A percentile compares a stretch with the other conserved stretches of the same genome.
phyloP scores from a whole-genome alignment of 2,113 vertebrate species.

The Onychostruthus taczanowskii region DNA sequence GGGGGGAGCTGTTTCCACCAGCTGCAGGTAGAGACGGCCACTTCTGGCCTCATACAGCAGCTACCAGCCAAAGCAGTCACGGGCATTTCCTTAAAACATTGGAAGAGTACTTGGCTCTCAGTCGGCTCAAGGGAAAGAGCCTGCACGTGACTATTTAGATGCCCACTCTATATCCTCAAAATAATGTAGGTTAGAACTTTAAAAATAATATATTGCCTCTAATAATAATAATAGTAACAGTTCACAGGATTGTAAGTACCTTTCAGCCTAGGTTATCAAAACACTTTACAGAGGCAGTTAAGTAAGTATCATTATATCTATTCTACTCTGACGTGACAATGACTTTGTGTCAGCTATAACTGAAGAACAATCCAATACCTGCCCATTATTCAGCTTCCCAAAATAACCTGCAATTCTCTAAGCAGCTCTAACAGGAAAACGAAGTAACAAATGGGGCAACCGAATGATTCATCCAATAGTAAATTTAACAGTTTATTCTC shows the following conservation, averaged over 20 bases:
- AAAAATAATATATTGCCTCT: background rate
- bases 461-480: background rate
- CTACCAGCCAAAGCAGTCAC: background rate
- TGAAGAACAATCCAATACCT: constrained; percentile 49
- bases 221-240: constrained; percentile 38
- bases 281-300: constrained; percentile 42
- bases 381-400: constrained; percentile 42
- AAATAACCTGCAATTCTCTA: constrained; percentile 50
- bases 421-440: constrained; percentile 14
- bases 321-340: constrained; percentile 25
- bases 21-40: background rate
- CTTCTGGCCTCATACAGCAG: background rate
- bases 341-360: constrained; percentile 50
- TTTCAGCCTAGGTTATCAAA: constrained; percentile 48
- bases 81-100: background rate
- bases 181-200: constrained; percentile 3
- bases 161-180: background rate
- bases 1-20: background rate
- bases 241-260: constrained; percentile 2
- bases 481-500: background rate
- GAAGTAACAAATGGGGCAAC: background rate
- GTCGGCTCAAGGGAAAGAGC: background rate
- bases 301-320: constrained; percentile 36
- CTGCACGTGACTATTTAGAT: background rate
- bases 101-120: background rate